Conservation (phyloP, 2,888 invertebrate species). For the Clusia tigrina region DNA sequence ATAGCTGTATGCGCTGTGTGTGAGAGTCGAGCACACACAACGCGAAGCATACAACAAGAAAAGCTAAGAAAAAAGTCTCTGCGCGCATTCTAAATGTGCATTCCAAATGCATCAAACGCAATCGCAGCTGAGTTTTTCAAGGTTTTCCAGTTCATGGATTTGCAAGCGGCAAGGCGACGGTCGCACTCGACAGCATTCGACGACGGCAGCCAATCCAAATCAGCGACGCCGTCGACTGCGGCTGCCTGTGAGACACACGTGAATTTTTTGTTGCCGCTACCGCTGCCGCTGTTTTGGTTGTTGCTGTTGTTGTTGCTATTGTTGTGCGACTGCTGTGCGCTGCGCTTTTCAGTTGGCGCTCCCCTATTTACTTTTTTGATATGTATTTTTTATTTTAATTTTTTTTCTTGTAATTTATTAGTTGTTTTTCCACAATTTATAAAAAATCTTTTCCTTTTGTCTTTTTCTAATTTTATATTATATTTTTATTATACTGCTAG, state of each 20-base stretch:
- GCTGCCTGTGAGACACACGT: conserved; percentile 9
- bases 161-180: conserved; percentile 40
- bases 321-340: neutral
- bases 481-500: neutral
- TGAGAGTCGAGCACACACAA: neutral
- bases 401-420: neutral
- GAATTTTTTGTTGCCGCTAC: conserved; percentile 6
- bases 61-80: too few relatives aligned
- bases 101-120: neutral
- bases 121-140: conserved; percentile 47
- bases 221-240: neutral
- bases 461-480: neutral
- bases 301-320: conserved; percentile 1
- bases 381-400: neutral
- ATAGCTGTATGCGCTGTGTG: too few relatives aligned
- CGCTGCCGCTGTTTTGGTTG: conserved; percentile 15
- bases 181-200: conserved; percentile 31
- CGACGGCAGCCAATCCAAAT: conserved; percentile 5
- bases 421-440: conserved; percentile 10
- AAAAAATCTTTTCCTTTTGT: conserved; percentile 9
- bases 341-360: conserved; percentile 25
- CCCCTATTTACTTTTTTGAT: conserved; percentile 29
- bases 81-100: too few relatives aligned
- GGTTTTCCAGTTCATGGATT: conserved; percentile 64
- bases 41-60: too few relatives aligned